Evolutionary conservation across 2,888 invertebrate species (phyloP).

Genomic region (Arenicola marina): DNA sequence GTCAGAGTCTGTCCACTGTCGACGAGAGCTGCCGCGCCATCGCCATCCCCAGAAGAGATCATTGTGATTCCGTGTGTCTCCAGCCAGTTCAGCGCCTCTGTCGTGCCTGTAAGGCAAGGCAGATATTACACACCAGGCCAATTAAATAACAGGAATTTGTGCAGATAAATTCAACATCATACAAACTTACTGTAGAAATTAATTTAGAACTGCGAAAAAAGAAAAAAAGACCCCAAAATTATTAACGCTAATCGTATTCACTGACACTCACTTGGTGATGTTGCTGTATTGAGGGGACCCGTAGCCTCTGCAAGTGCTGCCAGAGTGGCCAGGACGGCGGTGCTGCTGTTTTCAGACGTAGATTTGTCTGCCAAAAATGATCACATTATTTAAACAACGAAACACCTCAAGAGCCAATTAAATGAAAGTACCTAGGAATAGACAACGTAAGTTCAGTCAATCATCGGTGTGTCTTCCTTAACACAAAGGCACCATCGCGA

Average conservation of each 20-base stretch:
- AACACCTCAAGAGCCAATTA: too few species aligned
- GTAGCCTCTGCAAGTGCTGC: slow-evolving; percentile 62
- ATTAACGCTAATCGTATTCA: too few species aligned
- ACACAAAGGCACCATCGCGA: too few species aligned
- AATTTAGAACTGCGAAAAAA: not conserved
- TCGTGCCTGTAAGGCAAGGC: slow-evolving; percentile 31
- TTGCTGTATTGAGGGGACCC: slow-evolving; percentile 42
- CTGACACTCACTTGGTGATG: slow-evolving; percentile 17
- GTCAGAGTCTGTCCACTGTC: too few species aligned
- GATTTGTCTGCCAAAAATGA: too few species aligned
- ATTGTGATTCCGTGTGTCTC: slow-evolving; percentile 86
- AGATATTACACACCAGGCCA: not conserved
- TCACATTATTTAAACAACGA: too few species aligned
- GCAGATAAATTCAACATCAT: not conserved
- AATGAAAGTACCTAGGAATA: too few species aligned
- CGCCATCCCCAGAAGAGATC: slow-evolving; percentile 76
- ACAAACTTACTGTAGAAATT: not conserved
- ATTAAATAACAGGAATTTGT: not conserved
- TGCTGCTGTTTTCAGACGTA: too few species aligned
- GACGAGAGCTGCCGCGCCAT: slow-evolving; percentile 75
- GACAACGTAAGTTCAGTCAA: too few species aligned
- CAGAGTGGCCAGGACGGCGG: slow-evolving; percentile 61
- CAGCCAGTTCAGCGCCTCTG: slow-evolving; percentile 68
- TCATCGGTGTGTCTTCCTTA: too few species aligned
- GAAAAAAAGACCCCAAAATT: not conserved